phyloP scores from a whole-genome alignment of 2,797 vertebrate genomes.

The Tapera naevia region DNA sequence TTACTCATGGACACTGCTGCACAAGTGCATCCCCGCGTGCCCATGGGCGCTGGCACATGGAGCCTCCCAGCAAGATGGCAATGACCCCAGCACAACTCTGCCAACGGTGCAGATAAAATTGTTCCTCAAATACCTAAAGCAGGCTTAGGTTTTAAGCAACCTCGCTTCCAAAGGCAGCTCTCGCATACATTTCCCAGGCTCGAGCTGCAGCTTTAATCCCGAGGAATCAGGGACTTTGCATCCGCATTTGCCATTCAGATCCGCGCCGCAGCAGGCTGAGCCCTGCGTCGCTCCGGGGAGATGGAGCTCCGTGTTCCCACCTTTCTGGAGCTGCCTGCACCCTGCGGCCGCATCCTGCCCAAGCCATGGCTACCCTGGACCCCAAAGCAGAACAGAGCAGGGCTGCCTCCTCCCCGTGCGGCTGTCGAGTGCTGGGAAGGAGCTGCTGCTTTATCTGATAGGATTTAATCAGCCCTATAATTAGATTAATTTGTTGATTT shows the following conservation, averaged over 20 bases:
- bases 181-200: neutral
- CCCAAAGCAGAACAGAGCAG: rapidly evolving
- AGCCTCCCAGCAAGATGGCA: rapidly evolving
- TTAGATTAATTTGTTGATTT: slow-evolving; percentile 70
- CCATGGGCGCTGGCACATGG: neutral
- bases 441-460: slow-evolving; percentile 18
- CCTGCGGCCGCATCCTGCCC: rapidly evolving
- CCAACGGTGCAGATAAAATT: slow-evolving; percentile 7
- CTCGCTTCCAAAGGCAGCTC: slow-evolving; percentile 13
- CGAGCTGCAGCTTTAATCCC: slow-evolving; percentile 12
- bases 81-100: neutral
- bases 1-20: neutral
- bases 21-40: rapidly evolving
- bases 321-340: neutral
- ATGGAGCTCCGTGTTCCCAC: neutral
- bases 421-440: neutral
- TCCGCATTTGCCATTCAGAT: neutral
- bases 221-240: neutral
- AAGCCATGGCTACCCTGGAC: rapidly evolving
- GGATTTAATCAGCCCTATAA: slow-evolving; percentile 65
- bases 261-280: rapidly evolving
- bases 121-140: slow-evolving; percentile 45
- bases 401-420: neutral
- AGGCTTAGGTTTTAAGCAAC: slow-evolving; percentile 35
- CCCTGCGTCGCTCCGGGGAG: rapidly evolving